A percentile compares a stretch with the other conserved stretches of the same genome.
Conservation (phyloP, 2,797 vertebrate species). For the Sitta carolinensis region DNA sequence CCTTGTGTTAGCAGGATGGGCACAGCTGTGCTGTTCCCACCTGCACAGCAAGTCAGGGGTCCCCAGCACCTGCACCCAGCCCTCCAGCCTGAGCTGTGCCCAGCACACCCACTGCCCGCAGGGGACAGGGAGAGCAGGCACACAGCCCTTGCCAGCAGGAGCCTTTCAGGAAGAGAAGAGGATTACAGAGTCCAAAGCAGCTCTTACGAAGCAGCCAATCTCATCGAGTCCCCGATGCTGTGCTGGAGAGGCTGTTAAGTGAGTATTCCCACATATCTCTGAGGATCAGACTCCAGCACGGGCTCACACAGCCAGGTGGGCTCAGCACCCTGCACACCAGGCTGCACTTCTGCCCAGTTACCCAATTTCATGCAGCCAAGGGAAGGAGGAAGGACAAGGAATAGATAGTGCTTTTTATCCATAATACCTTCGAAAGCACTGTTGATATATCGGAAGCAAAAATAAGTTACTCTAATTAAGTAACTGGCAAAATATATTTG, state of each 20-base stretch:
- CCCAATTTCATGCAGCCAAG: not conserved
- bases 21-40: not conserved
- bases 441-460: not conserved
- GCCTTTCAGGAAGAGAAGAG: not conserved
- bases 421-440: not conserved
- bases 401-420: not conserved
- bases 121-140: not conserved
- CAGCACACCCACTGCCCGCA: not conserved
- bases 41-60: not conserved
- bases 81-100: not conserved
- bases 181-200: not conserved
- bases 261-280: not conserved
- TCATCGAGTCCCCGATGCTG: rapidly evolving
- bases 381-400: not conserved
- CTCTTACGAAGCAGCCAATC: not conserved
- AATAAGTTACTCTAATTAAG: not conserved
- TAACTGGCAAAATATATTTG: not conserved
- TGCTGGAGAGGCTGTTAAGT: not conserved
- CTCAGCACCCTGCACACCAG: not conserved
- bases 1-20: not conserved
- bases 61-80: not conserved
- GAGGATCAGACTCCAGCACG: not conserved
- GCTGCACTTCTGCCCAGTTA: not conserved
- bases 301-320: not conserved
- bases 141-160: not conserved